Percentiles rank a stretch among this genome's conserved stretches.
These are phyloP conservation scores for Colistium nudipinnis DNA, from an alignment of 2,113 vertebrate species.

Conservation along the genomic window DNA sequence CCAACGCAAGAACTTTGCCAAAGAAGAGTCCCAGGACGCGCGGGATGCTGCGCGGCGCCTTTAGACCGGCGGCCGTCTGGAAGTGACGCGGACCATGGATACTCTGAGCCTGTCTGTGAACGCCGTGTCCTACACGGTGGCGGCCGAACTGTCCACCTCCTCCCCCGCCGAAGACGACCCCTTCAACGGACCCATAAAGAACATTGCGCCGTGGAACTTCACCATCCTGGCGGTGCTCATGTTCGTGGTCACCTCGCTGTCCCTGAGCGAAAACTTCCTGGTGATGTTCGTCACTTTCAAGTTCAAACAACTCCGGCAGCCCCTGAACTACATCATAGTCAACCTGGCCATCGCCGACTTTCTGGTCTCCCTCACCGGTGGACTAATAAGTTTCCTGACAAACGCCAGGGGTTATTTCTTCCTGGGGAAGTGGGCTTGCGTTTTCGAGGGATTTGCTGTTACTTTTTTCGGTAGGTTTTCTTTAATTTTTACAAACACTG, in stretches of 20 bases:
- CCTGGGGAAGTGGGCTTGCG: conserved; percentile 88
- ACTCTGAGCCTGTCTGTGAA: conserved; percentile 74
- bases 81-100: conserved; percentile 82
- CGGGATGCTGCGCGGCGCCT: conserved; percentile 9
- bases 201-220: conserved; percentile 88
- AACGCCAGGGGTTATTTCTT: conserved; percentile 91
- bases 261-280: conserved; percentile 88
- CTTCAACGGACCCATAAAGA: conserved; percentile 78
- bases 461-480: conserved; percentile 91
- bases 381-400: conserved; percentile 87
- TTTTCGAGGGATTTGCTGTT: conserved; percentile 91
- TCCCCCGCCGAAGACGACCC: too few species aligned
- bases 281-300: conserved; percentile 90
- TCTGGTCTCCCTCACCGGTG: conserved; percentile 87
- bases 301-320: conserved; percentile 88
- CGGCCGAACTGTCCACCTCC: conserved; percentile 28
- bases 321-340: conserved; percentile 91
- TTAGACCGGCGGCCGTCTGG: too few species aligned
- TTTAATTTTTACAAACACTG: neutral
- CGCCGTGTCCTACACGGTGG: conserved; percentile 73
- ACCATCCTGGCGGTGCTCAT: conserved; percentile 86
- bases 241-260: conserved; percentile 87
- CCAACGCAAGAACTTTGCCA: conserved; percentile 38
- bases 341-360: conserved; percentile 91
- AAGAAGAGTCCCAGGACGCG: conserved; percentile 24